Evolutionary conservation across 2,797 vertebrate genomes (phyloP).

Genomic region (Hemibagrus guttatus): DNA sequence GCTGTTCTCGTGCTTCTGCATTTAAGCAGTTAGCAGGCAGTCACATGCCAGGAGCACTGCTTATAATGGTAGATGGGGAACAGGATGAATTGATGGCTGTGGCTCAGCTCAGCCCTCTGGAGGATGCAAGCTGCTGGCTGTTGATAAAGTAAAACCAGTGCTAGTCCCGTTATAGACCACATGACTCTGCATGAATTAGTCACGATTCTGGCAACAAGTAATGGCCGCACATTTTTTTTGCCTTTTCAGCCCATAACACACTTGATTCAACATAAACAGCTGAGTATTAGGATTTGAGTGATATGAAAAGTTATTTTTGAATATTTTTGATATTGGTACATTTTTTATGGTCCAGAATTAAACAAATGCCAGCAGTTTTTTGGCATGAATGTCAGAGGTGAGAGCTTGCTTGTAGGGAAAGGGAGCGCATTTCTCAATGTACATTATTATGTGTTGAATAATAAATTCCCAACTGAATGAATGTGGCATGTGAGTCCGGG

Average conservation of each 20-base stretch:
- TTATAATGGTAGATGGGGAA: constrained; percentile 1
- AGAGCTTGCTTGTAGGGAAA: not conserved
- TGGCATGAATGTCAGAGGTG: not conserved
- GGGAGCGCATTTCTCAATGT: not conserved
- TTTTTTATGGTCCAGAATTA: not conserved
- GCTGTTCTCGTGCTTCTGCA: constrained; percentile 7
- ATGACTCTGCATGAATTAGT: constrained; percentile 11
- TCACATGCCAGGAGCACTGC: constrained; percentile 16
- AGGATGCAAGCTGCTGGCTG: constrained; percentile 20
- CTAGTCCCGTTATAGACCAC: not conserved
- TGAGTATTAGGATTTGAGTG: not conserved
- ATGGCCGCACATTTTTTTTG: not conserved
- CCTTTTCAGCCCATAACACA: not conserved
- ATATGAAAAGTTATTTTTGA: not conserved
- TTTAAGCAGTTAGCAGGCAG: constrained; percentile 30
- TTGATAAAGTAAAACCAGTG: constrained; percentile 29
- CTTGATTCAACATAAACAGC: not conserved
- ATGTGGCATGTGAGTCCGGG: not conserved
- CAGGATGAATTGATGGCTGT: constrained; percentile 16
- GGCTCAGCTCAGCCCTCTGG: constrained; percentile 13
- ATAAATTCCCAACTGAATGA: not conserved
- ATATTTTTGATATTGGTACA: not conserved
- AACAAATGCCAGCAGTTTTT: not conserved
- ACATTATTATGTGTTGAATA: not conserved
- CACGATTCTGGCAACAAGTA: constrained; percentile 25